Evolutionary conservation across 2,113 vertebrate genomes (phyloP).

Genomic region (Scomber scombrus): DNA sequence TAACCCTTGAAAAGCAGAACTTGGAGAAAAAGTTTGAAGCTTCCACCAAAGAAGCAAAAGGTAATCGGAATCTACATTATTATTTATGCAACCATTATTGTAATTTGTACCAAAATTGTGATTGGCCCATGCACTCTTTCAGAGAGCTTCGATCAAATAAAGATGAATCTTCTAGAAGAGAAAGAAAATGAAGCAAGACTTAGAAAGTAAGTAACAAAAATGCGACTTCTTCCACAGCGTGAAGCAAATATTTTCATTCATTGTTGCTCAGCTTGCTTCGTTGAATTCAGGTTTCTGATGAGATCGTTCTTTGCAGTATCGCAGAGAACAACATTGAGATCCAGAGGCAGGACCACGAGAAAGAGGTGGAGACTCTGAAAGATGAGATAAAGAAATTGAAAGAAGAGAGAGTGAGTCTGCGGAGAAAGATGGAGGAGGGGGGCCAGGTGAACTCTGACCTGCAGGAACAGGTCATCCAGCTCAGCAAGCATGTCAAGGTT

Average conservation of each 20-base stretch:
- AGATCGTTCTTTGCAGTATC: constrained; percentile 79
- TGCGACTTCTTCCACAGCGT: neutral
- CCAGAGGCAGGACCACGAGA: constrained; percentile 88
- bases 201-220: constrained; percentile 86
- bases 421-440: constrained; percentile 85
- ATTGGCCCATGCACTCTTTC: constrained; percentile 36
- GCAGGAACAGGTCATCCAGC: constrained; percentile 88
- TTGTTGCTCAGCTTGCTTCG: neutral
- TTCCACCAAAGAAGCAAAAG: constrained; percentile 87
- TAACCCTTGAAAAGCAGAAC: constrained; percentile 85
- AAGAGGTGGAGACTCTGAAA: constrained; percentile 85
- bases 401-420: constrained; percentile 85
- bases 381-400: constrained; percentile 87
- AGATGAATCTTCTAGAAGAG: constrained; percentile 88
- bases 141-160: constrained; percentile 92
- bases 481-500: constrained; percentile 89
- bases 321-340: constrained; percentile 92
- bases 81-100: neutral
- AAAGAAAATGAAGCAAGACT: constrained; percentile 89
- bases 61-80: constrained; percentile 71
- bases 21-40: constrained; percentile 85
- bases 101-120: constrained; percentile 1
- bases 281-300: neutral
- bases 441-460: constrained; percentile 79
- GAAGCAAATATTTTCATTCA: neutral